Evolutionary conservation across 2,797 vertebrate species (phyloP), one percentile per base, ranked within the genome.

Genomic region (Menidia menidia): DNA sequence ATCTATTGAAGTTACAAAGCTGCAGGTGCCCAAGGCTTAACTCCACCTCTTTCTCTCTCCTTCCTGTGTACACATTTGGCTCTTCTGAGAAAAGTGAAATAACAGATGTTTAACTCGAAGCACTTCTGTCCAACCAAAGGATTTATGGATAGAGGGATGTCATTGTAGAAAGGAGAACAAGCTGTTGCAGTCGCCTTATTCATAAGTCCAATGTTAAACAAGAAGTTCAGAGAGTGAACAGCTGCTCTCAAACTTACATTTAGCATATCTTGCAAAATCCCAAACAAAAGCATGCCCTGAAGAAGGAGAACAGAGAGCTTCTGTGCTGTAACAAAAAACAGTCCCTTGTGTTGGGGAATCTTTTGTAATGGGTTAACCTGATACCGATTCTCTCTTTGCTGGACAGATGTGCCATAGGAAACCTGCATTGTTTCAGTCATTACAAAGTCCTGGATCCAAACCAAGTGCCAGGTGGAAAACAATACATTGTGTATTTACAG

Each of bases 101-200:
- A 89, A 77, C 90, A 91, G 86, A 80, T 92, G 88, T 89, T 90
- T 90, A 87, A 93, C 90, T 88, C 52, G 62, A 56, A 89, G 91
- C 90, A 56, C 78, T 78, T 65, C 77, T 81, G 76, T 83, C 87
- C 82, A 86, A 83, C 82, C 33, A 68, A 70, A 78, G 77, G 82
- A 88, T 89, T 85, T 85, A 77, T 86, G 71, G 81, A 88, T 88
- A 83, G 85, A 88, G 74, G 78, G 19, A 68, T 73, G 74, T 75
- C 81, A 60, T 33, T 56, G 69, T 41, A 73, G 73, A 77, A 71
- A 53, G 66, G 68, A 73, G 60, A 77, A 69, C 58, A 53, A 67
- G 73, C 44, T 1, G 16, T 50, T 35, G 25, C 62, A 68, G 66
- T 63, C 55, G 41, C 51, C 57, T 15, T 50, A 35, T 25, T 76